A percentile compares a stretch with the other conserved stretches of the same genome.
Conservation (phyloP, 2,888 invertebrate species). For the Drosophila anceps region DNA sequence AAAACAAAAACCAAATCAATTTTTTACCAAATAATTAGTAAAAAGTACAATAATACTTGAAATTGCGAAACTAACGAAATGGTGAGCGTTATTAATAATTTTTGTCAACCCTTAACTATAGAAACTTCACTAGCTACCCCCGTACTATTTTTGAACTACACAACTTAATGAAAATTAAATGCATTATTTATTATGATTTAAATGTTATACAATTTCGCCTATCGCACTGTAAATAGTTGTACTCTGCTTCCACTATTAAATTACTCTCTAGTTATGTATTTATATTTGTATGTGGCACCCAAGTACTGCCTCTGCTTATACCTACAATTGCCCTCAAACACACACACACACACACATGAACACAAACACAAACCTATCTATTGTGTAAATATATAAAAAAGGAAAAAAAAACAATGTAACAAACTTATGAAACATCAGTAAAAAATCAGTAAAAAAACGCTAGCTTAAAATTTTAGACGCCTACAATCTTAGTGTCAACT, state of each 20-base stretch:
- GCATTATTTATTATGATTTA: slow-evolving; percentile 9
- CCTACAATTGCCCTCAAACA: slow-evolving; percentile 38
- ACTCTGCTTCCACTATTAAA: slow-evolving; percentile 35
- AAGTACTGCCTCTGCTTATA: slow-evolving; percentile 38
- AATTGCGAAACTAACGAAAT: slow-evolving; percentile 56
- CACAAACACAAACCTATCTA: slow-evolving; percentile 39
- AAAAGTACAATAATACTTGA: slow-evolving; percentile 55
- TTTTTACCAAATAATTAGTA: slow-evolving; percentile 64
- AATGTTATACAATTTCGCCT: slow-evolving; percentile 14
- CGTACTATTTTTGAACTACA: slow-evolving; percentile 21
- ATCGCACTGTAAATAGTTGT: slow-evolving; percentile 34
- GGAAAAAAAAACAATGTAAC: slow-evolving; percentile 42
- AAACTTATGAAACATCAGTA: slow-evolving; percentile 57
- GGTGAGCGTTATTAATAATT: slow-evolving; percentile 63
- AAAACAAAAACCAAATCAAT: slow-evolving; percentile 25
- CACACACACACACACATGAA: slow-evolving; percentile 32
- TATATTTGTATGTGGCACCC: slow-evolving; percentile 35
- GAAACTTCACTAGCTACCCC: slow-evolving; percentile 45
- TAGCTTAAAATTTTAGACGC: slow-evolving; percentile 57
- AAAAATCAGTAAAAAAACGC: slow-evolving; percentile 67
- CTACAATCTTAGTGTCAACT: slow-evolving; percentile 49
- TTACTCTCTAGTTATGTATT: slow-evolving; percentile 18
- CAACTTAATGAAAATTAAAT: slow-evolving; percentile 5
- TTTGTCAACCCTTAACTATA: slow-evolving; percentile 27
- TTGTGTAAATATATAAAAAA: slow-evolving; percentile 60